Conservation (phyloP, 2,113 vertebrate genomes). For the Saimiri boliviensis region DNA sequence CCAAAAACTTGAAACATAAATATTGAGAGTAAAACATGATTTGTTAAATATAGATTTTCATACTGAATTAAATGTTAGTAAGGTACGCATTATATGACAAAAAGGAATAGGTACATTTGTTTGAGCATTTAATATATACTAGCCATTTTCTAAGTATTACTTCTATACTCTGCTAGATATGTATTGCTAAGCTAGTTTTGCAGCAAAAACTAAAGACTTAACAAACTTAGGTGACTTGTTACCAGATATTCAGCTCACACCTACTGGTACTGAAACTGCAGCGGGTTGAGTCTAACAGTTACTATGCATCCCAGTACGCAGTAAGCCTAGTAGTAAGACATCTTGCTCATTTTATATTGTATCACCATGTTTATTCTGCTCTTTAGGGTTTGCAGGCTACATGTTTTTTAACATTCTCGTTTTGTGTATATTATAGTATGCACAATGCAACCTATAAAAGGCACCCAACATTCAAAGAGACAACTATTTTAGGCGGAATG, state of each 20-base stretch:
- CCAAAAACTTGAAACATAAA: neutral
- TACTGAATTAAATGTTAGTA: neutral
- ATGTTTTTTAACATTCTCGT: neutral
- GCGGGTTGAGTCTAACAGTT: too few species aligned
- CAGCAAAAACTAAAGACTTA: neutral
- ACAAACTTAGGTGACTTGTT: neutral
- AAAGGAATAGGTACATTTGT: neutral
- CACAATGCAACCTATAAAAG: neutral
- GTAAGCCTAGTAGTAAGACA: neutral
- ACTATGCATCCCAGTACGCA: fast-evolving
- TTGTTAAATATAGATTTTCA: neutral
- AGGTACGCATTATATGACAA: neutral
- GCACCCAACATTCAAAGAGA: neutral
- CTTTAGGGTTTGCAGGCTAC: neutral
- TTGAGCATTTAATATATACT: neutral
- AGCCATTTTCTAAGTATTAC: neutral
- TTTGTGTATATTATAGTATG: neutral
- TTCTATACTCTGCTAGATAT: neutral
- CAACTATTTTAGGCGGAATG: neutral
- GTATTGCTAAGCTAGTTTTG: neutral
- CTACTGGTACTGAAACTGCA: neutral
- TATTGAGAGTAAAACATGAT: neutral
- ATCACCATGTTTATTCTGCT: neutral
- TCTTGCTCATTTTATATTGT: neutral
- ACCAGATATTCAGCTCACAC: neutral